phyloP scores from a whole-genome alignment of 2,888 invertebrate species.

The Muschampia plurimacula region DNA sequence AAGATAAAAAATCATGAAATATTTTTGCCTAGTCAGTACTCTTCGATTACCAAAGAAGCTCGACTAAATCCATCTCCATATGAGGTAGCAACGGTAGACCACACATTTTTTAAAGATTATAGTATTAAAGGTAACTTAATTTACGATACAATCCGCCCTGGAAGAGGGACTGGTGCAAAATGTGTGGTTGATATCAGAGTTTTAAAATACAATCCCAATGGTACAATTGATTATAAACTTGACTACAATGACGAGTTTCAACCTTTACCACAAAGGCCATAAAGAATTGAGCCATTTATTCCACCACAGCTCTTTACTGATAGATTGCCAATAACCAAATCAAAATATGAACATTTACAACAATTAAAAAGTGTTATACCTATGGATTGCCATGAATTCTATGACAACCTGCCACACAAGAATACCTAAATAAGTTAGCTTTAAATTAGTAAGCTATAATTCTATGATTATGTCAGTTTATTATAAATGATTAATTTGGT shows the following conservation, averaged over 20 bases:
- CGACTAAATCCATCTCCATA: conserved; percentile 31
- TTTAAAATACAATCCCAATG: background rate
- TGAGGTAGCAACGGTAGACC: background rate
- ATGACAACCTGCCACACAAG: background rate
- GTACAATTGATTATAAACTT: background rate
- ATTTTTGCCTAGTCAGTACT: conserved; percentile 18
- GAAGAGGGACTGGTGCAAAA: background rate
- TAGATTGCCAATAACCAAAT: background rate
- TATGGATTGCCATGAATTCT: background rate
- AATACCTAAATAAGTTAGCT: no score
- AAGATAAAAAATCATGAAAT: conserved; percentile 40
- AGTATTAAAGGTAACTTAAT: background rate
- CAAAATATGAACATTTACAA: background rate
- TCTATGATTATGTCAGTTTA: no score
- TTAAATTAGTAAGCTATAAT: no score
- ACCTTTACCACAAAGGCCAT: background rate
- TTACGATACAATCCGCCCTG: background rate
- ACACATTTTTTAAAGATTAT: conserved; percentile 3
- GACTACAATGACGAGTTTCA: background rate
- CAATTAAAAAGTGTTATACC: background rate
- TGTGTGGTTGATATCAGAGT: background rate
- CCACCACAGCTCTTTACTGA: background rate
- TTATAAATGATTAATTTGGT: no score
- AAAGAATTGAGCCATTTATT: background rate
- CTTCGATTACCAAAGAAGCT: conserved; percentile 37